Evolutionary conservation across 2,113 vertebrate genomes (phyloP).

Genomic region (Noturus placidus): DNA sequence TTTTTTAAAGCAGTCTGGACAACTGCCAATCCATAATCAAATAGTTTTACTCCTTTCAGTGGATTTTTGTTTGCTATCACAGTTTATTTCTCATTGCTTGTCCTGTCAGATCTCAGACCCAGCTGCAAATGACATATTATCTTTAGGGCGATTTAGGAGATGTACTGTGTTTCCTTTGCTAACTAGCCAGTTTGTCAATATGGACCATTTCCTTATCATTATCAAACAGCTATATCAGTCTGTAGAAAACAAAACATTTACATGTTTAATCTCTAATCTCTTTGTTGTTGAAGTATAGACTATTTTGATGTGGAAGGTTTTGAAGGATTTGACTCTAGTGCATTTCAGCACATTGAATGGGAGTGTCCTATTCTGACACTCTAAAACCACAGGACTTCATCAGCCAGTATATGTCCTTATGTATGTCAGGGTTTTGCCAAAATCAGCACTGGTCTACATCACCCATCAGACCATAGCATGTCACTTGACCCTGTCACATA

Average conservation of each 20-base stretch:
- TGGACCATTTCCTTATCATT: background rate
- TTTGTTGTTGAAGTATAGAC: background rate
- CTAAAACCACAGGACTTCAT: background rate
- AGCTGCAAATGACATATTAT: background rate
- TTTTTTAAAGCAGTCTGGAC: constrained; percentile 3
- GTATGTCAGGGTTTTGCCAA: too few relatives aligned
- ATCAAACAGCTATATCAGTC: background rate
- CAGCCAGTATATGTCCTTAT: background rate
- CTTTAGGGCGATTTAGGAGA: background rate
- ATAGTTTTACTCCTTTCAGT: background rate
- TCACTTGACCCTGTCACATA: too few relatives aligned
- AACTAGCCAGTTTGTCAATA: background rate
- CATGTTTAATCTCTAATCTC: background rate
- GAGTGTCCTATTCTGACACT: background rate
- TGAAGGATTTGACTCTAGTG: background rate
- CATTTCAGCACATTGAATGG: background rate
- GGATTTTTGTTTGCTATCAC: background rate
- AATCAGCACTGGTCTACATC: too few relatives aligned
- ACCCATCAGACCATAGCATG: too few relatives aligned
- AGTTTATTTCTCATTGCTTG: background rate
- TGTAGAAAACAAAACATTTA: background rate
- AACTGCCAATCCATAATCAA: background rate
- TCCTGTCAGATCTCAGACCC: background rate
- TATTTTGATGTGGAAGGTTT: background rate
- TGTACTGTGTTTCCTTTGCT: background rate